These are phyloP conservation scores for Limnephilus rhombicus DNA, from an alignment of 2,888 invertebrate species.

Conservation along the genomic window DNA sequence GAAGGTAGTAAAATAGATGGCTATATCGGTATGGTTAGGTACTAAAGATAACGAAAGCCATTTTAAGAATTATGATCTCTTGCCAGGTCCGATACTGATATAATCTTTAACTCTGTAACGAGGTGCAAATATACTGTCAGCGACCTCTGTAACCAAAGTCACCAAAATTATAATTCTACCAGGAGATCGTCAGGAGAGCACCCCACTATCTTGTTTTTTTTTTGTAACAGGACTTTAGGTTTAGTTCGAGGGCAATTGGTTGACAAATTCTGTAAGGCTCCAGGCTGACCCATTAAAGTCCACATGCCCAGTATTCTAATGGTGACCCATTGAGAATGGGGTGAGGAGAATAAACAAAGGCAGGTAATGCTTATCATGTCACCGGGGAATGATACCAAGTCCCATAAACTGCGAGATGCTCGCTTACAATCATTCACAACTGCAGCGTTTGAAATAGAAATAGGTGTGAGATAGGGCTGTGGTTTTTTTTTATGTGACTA, in stretches of 20 bases:
- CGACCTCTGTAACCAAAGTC: too few relatives aligned
- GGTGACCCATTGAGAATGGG: conserved; percentile 30
- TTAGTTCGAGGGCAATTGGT: not conserved
- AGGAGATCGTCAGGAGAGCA: not conserved
- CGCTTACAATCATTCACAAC: not conserved
- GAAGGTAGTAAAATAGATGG: too few relatives aligned
- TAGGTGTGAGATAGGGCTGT: not conserved
- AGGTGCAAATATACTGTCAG: too few relatives aligned
- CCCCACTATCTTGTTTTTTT: not conserved
- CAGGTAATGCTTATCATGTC: conserved; percentile 53
- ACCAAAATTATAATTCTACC: too few relatives aligned
- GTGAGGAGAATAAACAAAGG: conserved; percentile 43
- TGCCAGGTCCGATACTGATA: too few relatives aligned
- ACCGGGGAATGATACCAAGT: conserved; percentile 27
- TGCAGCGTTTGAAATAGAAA: not conserved
- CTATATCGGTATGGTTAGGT: too few relatives aligned
- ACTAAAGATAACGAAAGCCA: too few relatives aligned
- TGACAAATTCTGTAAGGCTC: not conserved
- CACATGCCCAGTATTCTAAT: not conserved
- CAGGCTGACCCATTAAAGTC: conserved; percentile 22
- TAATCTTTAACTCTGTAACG: too few relatives aligned
- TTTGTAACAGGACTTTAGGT: not conserved
- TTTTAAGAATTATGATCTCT: too few relatives aligned
- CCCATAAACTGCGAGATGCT: conserved; percentile 51
- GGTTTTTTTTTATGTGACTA: too few relatives aligned